Evolutionary conservation across 2,888 invertebrate genomes (phyloP).

Genomic region (Tyria jacobaeae): DNA sequence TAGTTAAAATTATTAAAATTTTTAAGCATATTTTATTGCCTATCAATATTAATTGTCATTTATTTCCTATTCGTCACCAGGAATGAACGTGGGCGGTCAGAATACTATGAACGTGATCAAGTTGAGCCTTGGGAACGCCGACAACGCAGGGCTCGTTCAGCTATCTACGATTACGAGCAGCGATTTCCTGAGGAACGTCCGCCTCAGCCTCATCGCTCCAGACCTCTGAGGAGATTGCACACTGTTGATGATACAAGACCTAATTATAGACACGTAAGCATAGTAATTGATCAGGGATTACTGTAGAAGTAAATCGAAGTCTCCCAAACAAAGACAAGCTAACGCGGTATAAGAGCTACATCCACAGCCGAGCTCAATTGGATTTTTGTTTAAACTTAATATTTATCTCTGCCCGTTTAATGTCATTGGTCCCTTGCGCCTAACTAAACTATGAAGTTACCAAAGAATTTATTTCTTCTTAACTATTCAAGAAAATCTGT

Average conservation of each 20-base stretch:
- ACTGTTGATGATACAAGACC: constrained; percentile 70
- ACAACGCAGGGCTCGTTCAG: constrained; percentile 73
- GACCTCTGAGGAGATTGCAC: constrained; percentile 66
- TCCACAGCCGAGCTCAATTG: too few relatives aligned
- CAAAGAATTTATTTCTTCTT: too few relatives aligned
- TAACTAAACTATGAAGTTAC: too few relatives aligned
- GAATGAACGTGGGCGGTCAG: constrained; percentile 70
- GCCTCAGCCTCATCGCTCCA: constrained; percentile 45
- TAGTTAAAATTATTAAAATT: background rate
- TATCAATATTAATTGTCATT: background rate
- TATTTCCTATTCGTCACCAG: constrained; percentile 34
- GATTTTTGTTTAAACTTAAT: too few relatives aligned
- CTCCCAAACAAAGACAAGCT: too few relatives aligned
- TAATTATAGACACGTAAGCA: constrained; percentile 51
- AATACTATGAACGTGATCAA: constrained; percentile 67
- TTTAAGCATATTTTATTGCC: background rate
- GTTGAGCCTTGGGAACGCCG: constrained; percentile 52
- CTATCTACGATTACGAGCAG: constrained; percentile 67
- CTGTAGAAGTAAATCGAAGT: too few relatives aligned
- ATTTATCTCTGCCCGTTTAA: too few relatives aligned
- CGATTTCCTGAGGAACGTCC: constrained; percentile 58
- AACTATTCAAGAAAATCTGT: too few relatives aligned
- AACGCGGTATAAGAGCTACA: too few relatives aligned
- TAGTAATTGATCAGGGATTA: too few relatives aligned
- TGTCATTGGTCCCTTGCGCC: too few relatives aligned